Base-by-base conservation (phyloP, 2,888 invertebrate species). In the Mellilla xanthometata region DNA sequence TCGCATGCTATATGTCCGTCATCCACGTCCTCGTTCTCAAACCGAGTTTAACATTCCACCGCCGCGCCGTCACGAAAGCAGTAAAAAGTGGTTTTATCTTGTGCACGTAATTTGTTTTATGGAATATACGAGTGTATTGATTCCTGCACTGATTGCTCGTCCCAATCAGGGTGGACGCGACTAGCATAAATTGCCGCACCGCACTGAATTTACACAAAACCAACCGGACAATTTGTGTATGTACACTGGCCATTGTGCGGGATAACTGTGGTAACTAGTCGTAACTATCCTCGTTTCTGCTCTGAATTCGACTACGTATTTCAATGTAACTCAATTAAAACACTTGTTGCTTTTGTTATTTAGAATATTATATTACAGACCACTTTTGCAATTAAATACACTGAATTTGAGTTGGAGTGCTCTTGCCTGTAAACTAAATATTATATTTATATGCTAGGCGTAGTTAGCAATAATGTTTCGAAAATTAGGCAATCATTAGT, bases 141-240 rank as follows among this genome's bases (percentile, higher is more conserved):
- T 72, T 57, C 51, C 27, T 39, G 47, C 49, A 44, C 50, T 68
- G 65, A 66, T 68, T 71, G 62, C 48, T 50, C 57, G 53, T 52
- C 54, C 60, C 67, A 71, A 66, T 67, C 68, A 65, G 61, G 53
- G 51, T 49, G 63, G 53, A 68, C 64, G 67, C 65, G 62, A 58
- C 60, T 54, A 42, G 67, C 66, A 66, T 65, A 64, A 32, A 42
- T 58, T 56, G 49, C 44, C 52, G 50, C 15, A 31, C 22, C 23
- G 27, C 22, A 50, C 35, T 48, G 46, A 54, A 47, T 56, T 59
- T 62, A 70, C 60, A 53, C 54, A 49, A 49, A 62, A 58, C 56
- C 55, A 60, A 57, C 60, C 46, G 50, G 54, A 47, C 60, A 60
- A 62, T 65, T 61, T 66, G 40, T 36, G 38, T 38, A 23, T 28